Percentiles rank a stretch among this genome's conserved stretches.
These are phyloP conservation scores for Antidorcas marsupialis DNA, from an alignment of 2,113 vertebrate genomes.

Conservation along the genomic window DNA sequence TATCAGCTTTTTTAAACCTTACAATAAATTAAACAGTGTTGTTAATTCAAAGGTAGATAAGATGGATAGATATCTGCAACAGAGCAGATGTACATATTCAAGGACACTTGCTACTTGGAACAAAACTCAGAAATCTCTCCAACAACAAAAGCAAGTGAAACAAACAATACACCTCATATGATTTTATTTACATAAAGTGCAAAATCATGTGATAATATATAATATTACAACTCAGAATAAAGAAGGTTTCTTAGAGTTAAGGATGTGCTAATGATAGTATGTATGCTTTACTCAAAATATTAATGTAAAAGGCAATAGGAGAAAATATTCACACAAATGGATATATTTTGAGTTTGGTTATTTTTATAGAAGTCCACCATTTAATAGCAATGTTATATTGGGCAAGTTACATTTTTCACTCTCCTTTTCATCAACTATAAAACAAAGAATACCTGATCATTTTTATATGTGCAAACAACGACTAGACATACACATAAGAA, in stretches of 20 bases:
- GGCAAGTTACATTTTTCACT: neutral
- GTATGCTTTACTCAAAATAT: neutral
- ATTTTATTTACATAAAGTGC: neutral
- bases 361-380: neutral
- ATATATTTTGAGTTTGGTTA: neutral
- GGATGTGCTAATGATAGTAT: neutral
- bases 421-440: neutral
- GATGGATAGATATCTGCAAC: neutral
- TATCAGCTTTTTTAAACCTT: neutral
- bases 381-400: neutral
- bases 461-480: neutral
- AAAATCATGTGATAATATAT: neutral
- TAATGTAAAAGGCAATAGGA: neutral
- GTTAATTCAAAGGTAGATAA: neutral
- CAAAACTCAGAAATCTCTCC: neutral
- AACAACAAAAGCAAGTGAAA: neutral
- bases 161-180: neutral
- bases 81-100: neutral
- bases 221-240: neutral
- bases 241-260: neutral
- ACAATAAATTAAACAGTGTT: neutral
- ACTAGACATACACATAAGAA: neutral
- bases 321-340: neutral
- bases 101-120: neutral
- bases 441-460: neutral